Conservation (phyloP, 2,888 invertebrate species). For the Meliscaeva auricollis region DNA sequence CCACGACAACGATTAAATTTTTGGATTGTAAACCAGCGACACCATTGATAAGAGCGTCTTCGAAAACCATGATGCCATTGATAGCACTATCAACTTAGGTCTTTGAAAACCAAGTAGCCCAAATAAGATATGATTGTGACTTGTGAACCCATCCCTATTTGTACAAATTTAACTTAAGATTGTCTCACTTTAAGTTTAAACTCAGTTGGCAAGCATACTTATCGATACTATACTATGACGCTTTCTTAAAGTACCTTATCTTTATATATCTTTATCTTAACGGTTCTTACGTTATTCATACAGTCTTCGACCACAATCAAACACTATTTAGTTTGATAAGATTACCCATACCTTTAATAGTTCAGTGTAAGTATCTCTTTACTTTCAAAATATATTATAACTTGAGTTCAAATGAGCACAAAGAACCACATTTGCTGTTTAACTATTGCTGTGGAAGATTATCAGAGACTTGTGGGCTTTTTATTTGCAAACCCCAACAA, state of each 20-base stretch:
- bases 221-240: conserved; percentile 21
- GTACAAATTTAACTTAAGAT: too few relatives aligned
- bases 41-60: too few relatives aligned
- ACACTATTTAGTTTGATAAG: conserved; percentile 8
- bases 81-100: too few relatives aligned
- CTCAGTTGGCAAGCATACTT: conserved; percentile 14
- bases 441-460: neutral
- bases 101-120: too few relatives aligned
- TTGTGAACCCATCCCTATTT: too few relatives aligned
- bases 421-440: neutral
- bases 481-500: conserved; percentile 34
- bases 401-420: neutral
- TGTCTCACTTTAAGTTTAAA: too few relatives aligned
- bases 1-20: too few relatives aligned
- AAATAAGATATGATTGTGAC: too few relatives aligned
- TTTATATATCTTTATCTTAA: conserved; percentile 1
- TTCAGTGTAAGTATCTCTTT: neutral
- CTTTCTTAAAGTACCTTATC: conserved; percentile 1
- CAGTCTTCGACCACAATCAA: neutral
- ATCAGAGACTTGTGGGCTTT: neutral
- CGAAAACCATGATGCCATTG: too few relatives aligned
- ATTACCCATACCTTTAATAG: neutral
- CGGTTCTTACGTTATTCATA: neutral
- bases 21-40: too few relatives aligned
- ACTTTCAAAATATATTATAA: neutral